phyloP scores from a whole-genome alignment of 1,140 invertebrate genomes.

The Trinorchestia longiramus region DNA sequence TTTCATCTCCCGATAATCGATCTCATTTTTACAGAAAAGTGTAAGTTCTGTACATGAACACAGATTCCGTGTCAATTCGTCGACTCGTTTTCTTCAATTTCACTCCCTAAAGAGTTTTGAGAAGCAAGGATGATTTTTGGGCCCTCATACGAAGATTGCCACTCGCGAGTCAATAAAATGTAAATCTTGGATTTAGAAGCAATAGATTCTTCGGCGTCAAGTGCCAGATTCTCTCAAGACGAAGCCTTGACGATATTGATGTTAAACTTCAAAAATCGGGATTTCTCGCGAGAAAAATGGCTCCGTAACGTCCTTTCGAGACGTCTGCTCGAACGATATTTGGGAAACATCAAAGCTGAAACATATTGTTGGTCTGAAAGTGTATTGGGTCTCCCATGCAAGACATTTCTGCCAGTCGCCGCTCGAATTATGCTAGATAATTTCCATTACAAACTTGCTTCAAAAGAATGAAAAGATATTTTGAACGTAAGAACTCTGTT shows the following conservation, averaged over 20 bases:
- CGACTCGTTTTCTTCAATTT: neutral
- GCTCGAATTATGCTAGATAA: neutral
- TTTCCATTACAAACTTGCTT: neutral
- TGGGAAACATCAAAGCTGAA: neutral
- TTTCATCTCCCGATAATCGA: neutral
- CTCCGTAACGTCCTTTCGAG: neutral
- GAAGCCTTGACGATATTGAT: constrained; percentile 43
- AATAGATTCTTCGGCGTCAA: constrained; percentile 48
- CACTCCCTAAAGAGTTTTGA: neutral
- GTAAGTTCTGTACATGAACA: neutral
- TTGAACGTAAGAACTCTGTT: neutral
- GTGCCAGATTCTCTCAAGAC: constrained; percentile 38
- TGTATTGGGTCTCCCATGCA: neutral
- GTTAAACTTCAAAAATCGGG: constrained; percentile 31
- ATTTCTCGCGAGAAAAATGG: constrained; percentile 2
- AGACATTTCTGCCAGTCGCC: neutral
- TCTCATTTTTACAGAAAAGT: neutral
- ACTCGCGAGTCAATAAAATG: constrained; percentile 54
- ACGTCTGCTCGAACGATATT: constrained; percentile 11
- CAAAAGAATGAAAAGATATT: neutral
- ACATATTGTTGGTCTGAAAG: neutral
- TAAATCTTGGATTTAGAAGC: constrained; percentile 48
- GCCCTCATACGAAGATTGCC: constrained; percentile 48
- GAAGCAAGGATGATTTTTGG: constrained; percentile 48
- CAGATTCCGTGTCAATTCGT: constrained; percentile 26